phyloP scores from a whole-genome alignment of 1,140 invertebrate species.

The Brachionus paranguensis region DNA sequence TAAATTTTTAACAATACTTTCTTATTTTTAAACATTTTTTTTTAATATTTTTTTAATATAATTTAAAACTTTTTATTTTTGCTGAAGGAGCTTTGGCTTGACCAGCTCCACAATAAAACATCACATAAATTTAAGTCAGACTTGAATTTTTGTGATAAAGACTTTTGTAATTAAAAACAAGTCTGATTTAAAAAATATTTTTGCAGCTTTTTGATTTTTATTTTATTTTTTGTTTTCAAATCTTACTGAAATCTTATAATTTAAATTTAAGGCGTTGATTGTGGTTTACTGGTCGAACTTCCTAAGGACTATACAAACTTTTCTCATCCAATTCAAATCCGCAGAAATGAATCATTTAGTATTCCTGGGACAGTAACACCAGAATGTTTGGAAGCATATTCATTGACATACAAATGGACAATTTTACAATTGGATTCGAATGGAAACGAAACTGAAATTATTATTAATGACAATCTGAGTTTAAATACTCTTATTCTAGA shows the following conservation, averaged over 20 bases:
- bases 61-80: no score
- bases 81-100: no score
- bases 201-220: not conserved
- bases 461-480: not conserved
- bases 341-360: not conserved
- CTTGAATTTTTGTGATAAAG: no score
- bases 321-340: not conserved
- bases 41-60: no score
- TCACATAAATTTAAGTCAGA: no score
- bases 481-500: not conserved
- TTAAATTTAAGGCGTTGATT: not conserved
- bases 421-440: not conserved
- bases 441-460: not conserved
- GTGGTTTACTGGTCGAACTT: not conserved
- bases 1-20: no score
- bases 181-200: no score
- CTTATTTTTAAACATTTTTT: no score
- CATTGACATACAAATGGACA: not conserved
- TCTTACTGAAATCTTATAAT: not conserved
- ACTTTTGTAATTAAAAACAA: no score
- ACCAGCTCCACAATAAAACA: no score
- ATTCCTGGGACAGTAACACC: not conserved
- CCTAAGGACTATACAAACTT: not conserved
- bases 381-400: not conserved
- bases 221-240: not conserved